Evolutionary conservation across 2,797 vertebrate species (phyloP), one percentile per base, ranked within the genome.

Genomic region (Sebastes umbrosus): DNA sequence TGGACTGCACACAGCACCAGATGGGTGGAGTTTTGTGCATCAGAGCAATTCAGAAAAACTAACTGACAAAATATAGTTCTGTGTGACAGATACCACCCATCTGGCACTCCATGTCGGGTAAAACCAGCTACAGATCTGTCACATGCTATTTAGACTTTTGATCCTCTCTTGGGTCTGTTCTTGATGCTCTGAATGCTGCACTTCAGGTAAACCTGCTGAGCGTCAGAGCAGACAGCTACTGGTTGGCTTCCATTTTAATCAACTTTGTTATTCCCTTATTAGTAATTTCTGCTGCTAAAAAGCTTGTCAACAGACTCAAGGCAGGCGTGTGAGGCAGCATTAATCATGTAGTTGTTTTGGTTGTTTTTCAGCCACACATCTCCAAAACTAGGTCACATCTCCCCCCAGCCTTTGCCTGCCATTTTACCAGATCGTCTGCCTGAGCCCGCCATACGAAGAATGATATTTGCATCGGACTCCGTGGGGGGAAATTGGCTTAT

Each of bases 331-430:
- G 63, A 83, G 84, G 67, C 52, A 57, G 71, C 85, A 88, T 92
- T 91, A 91, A 93, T 94, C 89, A 87, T 87, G 88, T 73, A 85
- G 85, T 82, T 89, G 83, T 86, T 90, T 92, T 86, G 84, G 87
- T 79, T 81, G 80, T 82, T 87, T 88, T 88, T 75, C 76, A 73
- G 74, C 82, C 73, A 82, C 65, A 64, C 73, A 57, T 80, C 69
- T 82, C 58, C 67, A 83, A 83, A 94, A 90, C 77, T 93, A 86
- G 92, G 93, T 94, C 93, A 93, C 67, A 31, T 62, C 80, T 43
- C 32, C 71, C 83, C 69, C 50, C 55, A 70, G 66, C 80, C 66
- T 73, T 62, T 0, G 7, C 64, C 63, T 84, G 58, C 75, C 89
- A 77, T 87, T 86, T 89, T 55, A 91, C 84, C 90, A 85, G 77